These are phyloP conservation scores for Ctenopoma kingsleyae DNA, from an alignment of 2,797 vertebrate species.

Conservation along the genomic window DNA sequence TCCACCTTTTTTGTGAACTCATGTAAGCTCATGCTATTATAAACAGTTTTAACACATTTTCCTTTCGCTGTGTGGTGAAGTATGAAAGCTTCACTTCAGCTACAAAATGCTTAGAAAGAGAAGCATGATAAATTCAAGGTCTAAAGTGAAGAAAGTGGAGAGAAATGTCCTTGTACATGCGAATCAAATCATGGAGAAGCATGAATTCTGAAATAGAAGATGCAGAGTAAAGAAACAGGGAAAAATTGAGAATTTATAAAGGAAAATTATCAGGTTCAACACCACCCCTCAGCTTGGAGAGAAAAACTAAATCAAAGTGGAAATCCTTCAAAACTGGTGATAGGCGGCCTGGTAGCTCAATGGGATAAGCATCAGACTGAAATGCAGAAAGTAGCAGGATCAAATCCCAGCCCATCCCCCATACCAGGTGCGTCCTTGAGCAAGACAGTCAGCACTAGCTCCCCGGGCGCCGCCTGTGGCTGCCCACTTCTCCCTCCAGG, in stretches of 20 bases:
- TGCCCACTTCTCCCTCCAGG: too few relatives aligned
- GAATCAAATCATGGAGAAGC: constrained; percentile 1
- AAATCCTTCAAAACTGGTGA: constrained; percentile 12
- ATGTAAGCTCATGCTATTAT: too few relatives aligned
- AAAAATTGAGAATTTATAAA: constrained; percentile 1
- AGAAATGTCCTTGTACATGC: constrained; percentile 2
- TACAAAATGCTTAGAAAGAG: constrained; percentile 10
- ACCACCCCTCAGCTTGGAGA: not conserved
- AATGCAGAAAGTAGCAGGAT: too few relatives aligned
- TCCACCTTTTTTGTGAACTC: too few relatives aligned
- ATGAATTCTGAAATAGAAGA: not conserved
- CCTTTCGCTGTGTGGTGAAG: too few relatives aligned
- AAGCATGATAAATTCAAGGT: not conserved
- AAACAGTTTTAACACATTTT: too few relatives aligned
- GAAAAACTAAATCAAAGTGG: constrained; percentile 22
- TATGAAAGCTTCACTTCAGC: not conserved
- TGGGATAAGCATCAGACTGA: too few relatives aligned
- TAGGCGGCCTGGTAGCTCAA: too few relatives aligned
- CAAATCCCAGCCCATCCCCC: too few relatives aligned
- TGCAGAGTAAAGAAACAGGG: not conserved
- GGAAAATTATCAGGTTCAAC: constrained; percentile 2
- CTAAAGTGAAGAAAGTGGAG: not conserved
- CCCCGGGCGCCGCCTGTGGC: too few relatives aligned
- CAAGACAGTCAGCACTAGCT: too few relatives aligned
- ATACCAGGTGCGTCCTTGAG: too few relatives aligned